These are phyloP conservation scores for Gryllus bimaculatus DNA, from an alignment of 1,140 invertebrate species.

Conservation along the genomic window DNA sequence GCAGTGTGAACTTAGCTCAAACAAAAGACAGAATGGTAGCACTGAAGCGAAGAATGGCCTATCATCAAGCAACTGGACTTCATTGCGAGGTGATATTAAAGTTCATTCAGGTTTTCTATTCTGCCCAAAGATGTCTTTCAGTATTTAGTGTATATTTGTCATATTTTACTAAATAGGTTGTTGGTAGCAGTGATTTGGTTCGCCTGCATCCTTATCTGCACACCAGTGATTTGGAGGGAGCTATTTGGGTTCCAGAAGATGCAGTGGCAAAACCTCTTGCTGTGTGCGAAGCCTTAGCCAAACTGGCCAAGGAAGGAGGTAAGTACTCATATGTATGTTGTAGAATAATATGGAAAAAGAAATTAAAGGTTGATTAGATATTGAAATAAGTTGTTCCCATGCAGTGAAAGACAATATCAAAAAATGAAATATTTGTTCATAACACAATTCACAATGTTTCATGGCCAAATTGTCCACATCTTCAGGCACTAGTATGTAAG, in stretches of 20 bases:
- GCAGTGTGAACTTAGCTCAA: constrained; percentile 61
- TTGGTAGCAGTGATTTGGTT: constrained; percentile 36
- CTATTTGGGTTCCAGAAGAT: constrained; percentile 65
- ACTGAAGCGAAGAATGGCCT: constrained; percentile 48
- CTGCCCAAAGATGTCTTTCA: not conserved
- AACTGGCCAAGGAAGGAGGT: constrained; percentile 47
- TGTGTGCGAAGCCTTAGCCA: constrained; percentile 48
- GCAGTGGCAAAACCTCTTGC: constrained; percentile 53
- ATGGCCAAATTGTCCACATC: too few species aligned
- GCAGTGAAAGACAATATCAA: too few species aligned
- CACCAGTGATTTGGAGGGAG: constrained; percentile 59
- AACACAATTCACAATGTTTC: too few species aligned
- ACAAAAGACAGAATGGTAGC: constrained; percentile 59
- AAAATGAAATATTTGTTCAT: too few species aligned
- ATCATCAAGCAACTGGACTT: constrained; percentile 44
- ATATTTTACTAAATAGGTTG: constrained; percentile 27
- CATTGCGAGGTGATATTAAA: constrained; percentile 35
- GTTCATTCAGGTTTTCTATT: not conserved
- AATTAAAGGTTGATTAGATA: too few species aligned
- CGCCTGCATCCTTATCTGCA: constrained; percentile 50
- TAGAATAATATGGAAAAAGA: too few species aligned
- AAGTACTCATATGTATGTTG: not conserved
- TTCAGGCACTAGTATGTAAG: too few species aligned
- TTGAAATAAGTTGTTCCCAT: too few species aligned
- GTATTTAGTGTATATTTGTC: constrained; percentile 8